Percentiles rank a stretch among this genome's conserved stretches.
phyloP scores from a whole-genome alignment of 2,888 invertebrate species.

The Ophraella communa region DNA sequence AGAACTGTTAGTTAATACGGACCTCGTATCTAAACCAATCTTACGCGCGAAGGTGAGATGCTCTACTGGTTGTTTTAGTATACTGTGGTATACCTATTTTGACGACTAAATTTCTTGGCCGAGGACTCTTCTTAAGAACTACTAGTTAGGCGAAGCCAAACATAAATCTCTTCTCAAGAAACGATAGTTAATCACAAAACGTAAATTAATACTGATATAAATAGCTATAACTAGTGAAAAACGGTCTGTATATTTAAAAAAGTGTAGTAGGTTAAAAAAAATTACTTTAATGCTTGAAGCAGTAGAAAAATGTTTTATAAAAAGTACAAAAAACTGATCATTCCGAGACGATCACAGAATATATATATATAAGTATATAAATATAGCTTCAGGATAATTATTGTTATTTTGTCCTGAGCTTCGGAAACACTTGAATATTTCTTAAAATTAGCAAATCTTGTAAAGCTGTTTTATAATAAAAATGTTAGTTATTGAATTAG shows the following conservation, averaged over 20 bases:
- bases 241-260: not conserved
- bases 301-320: conserved; percentile 36
- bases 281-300: conserved; percentile 13
- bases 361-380: conserved; percentile 15
- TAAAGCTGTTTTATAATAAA: conserved; percentile 5
- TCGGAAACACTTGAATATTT: conserved; percentile 13
- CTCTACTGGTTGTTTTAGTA: no score
- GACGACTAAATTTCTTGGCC: no score
- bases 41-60: no score
- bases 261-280: not conserved
- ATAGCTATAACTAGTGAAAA: not conserved
- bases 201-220: not conserved
- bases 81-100: no score
- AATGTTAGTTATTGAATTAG: not conserved
- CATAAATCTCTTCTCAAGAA: no score
- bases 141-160: no score
- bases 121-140: no score
- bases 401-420: conserved; percentile 19
- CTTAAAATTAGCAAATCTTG: conserved; percentile 1
- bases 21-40: no score
- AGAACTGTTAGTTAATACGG: no score
- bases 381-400: conserved; percentile 17
- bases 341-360: conserved; percentile 21
- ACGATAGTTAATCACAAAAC: not conserved
- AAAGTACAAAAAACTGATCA: conserved; percentile 35